Conservation (phyloP, 2,888 invertebrate species). For the Hecatera dysodea region DNA sequence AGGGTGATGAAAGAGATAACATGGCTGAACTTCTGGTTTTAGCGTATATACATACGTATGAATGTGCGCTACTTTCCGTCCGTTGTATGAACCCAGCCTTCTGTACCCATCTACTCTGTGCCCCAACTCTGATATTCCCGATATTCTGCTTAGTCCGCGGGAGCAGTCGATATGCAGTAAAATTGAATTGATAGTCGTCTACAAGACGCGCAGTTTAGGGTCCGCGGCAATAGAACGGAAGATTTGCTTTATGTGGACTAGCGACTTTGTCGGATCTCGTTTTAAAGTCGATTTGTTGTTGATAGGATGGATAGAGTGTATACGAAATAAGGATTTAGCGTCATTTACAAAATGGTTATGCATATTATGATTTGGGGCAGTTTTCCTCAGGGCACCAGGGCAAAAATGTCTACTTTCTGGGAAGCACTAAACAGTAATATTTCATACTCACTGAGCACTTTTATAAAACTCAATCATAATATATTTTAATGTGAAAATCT, state of each 20-base stretch:
- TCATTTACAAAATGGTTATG: not conserved
- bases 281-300: slow-evolving; percentile 42
- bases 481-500: too few relatives aligned
- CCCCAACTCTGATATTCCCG: slow-evolving; percentile 40
- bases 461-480: too few relatives aligned
- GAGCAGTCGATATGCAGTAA: slow-evolving; percentile 75
- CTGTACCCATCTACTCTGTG: slow-evolving; percentile 19
- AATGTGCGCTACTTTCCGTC: too few relatives aligned
- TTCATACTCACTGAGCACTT: too few relatives aligned
- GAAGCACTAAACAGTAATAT: not conserved
- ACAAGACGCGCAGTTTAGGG: slow-evolving; percentile 59
- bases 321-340: slow-evolving; percentile 4
- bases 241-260: slow-evolving; percentile 56
- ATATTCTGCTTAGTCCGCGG: slow-evolving; percentile 67
- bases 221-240: slow-evolving; percentile 54
- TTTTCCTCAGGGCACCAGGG: too few relatives aligned
- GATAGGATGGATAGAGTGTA: slow-evolving; percentile 16
- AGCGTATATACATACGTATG: not conserved
- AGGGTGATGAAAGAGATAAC: too few relatives aligned
- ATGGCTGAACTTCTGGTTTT: too few relatives aligned
- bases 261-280: slow-evolving; percentile 53
- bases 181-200: slow-evolving; percentile 69
- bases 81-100: not conserved
- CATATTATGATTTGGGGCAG: not conserved
- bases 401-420: not conserved